Evolutionary conservation across 2,888 invertebrate genomes (phyloP), one percentile per base, ranked within the genome.

Genomic region (Sesia apiformis): DNA sequence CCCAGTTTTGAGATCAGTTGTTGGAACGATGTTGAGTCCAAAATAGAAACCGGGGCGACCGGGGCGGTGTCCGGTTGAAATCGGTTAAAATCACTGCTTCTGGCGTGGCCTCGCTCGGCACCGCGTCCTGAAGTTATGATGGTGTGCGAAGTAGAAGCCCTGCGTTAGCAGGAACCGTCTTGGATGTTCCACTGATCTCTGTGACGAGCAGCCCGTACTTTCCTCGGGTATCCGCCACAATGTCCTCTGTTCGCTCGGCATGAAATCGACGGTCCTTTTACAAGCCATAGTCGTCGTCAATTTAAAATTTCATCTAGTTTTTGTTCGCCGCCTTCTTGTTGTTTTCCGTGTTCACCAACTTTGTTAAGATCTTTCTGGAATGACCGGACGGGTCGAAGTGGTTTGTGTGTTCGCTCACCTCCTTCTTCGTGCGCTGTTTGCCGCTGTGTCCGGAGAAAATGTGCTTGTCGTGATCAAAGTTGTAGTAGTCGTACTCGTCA

Each of bases 401-500:
- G 85, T 98, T 97, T 49, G 97, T 97, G 84, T 98, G 96, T 66
- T 93, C 93, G 74, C 90, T 93, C 51, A 94, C 96, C 87, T 98
- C 98, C 79, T 94, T 95, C 91, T 98, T 97, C 58, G 94, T 92
- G 63, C 97, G 91, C 72, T 97, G 96, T 80, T 98, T 97, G 60
- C 98, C 98, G 76, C 96, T 94, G 86, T 96, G 96, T 39, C 95
- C 94, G 50, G 94, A 93, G 82, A 93, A 94, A 61, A 97, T 93
- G 79, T 95, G 94, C 85, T 97, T 97, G 82, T 97, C 97, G 90
- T 95, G 94, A 69, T 96, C 96, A 84, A 94, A 97, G 87, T 97
- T 97, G 91, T 96, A 98, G 78, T 97, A 95, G 77, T 98, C 98
- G 92, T 96, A 97, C 77, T 96, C 94, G 89, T 98, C 97, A 80